These are phyloP conservation scores for Patiria pectinifera DNA, from an alignment of 53 echinoderm and acorn worm species.

Conservation along the genomic window DNA sequence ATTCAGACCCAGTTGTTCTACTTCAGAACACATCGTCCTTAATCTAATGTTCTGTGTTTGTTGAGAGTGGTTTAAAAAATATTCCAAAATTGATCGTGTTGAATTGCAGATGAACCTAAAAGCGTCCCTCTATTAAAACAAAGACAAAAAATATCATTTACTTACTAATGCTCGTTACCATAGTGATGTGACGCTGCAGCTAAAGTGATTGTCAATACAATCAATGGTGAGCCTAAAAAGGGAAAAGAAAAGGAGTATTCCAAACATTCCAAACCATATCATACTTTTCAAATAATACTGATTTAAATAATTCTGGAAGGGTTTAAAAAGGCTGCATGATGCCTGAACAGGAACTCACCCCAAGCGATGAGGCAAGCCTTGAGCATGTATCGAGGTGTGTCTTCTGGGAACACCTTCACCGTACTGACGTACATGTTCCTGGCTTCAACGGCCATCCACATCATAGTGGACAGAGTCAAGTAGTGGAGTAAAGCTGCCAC, in stretches of 20 bases:
- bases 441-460: slow-evolving; percentile 89
- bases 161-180: slow-evolving; percentile 69
- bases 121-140: too few species aligned
- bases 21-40: too few species aligned
- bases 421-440: slow-evolving; percentile 82
- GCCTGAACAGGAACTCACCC: slow-evolving; percentile 64
- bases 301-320: too few species aligned
- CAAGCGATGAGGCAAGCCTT: slow-evolving; percentile 78
- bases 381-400: slow-evolving; percentile 66
- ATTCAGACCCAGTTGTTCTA: too few species aligned
- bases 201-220: slow-evolving; percentile 72
- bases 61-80: too few species aligned
- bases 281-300: too few species aligned
- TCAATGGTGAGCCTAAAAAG: slow-evolving; percentile 70
- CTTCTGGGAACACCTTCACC: slow-evolving; percentile 75
- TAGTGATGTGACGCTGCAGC: slow-evolving; percentile 64
- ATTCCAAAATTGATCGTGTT: too few species aligned
- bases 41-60: too few species aligned
- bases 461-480: slow-evolving; percentile 82
- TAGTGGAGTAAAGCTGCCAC: slow-evolving; percentile 86
- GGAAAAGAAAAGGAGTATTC: not conserved
- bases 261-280: too few species aligned
- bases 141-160: not conserved
- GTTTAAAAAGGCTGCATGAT: too few species aligned
- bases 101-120: too few species aligned